Evolutionary conservation across 2,797 vertebrate species (phyloP), one percentile per base, ranked within the genome.

Genomic region (Amblyopsis hoosieri): DNA sequence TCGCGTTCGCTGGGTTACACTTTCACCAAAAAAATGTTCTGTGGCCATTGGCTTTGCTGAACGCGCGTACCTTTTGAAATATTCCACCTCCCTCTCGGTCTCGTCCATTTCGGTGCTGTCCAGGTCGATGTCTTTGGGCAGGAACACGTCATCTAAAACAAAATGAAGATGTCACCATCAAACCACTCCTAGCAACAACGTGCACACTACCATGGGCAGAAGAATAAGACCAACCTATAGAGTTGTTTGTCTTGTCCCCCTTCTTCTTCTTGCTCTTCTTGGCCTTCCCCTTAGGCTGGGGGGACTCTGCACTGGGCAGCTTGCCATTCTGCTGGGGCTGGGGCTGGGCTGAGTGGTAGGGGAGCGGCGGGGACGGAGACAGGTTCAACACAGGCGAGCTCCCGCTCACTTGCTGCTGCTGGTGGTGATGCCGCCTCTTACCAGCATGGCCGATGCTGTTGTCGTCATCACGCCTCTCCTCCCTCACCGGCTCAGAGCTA

Each of bases 251-350:
- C 87, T 96, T 94, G 75, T 99, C 97, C 1, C 92, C 91, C 81
- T 98, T 99, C 90, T 99, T 99, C 93, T 99, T 99, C 89, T 97
- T 98, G 80, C 87, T 95, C 82, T 97, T 99, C 94, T 96, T 98
- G 86, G 75, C 91, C 89, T 95, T 98, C 89, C 92, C 91, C 89
- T 96, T 97, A 51, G 96, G 94, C 86, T 97, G 96, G 0, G 95
- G 95, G 31, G 95, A 96, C 64, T 95, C 96, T 0, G 93, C 91
- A 33, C 80, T 90, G 67, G 79, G 85, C 56, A 82, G 82, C 85
- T 95, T 96, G 74, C 91, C 81, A 1, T 93, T 92, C 74, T 92
- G 92, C 76, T 90, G 89, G 9, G 59, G 92, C 76, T 90, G 89
- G 9, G 59, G 73, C 49, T 85, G 91, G 67, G 96, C 95, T 0